Conservation (phyloP, 2,888 invertebrate species). For the Syrista parreyssii region DNA sequence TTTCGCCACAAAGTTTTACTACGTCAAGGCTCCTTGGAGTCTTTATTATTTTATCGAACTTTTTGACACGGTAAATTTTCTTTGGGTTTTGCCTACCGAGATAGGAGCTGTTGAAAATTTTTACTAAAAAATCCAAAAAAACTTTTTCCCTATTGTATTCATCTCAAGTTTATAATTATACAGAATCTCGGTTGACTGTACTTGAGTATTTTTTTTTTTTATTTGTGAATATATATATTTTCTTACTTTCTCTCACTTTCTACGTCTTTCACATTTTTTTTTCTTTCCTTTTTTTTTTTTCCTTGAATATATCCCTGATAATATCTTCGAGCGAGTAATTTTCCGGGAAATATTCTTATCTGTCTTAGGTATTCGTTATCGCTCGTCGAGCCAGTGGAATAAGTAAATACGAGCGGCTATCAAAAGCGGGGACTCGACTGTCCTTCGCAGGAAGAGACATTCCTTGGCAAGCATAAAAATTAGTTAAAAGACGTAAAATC, state of each 20-base stretch:
- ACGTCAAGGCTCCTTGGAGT: not conserved
- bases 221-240: not conserved
- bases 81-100: not conserved
- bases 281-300: conserved; percentile 1
- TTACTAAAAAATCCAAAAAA: not conserved
- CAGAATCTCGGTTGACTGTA: not conserved
- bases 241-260: not conserved
- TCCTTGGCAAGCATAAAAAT: not conserved
- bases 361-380: conserved; percentile 9
- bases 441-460: conserved; percentile 1
- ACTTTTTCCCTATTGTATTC: not conserved
- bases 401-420: conserved; percentile 11
- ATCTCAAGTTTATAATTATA: not conserved
- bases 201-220: not conserved
- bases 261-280: conserved; percentile 1
- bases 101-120: not conserved
- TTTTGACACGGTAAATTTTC: not conserved
- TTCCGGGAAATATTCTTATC: conserved; percentile 31
- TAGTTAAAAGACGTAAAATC: not conserved
- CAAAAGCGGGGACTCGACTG: not conserved
- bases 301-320: conserved; percentile 7
- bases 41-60: not conserved
- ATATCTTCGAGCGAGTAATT: conserved; percentile 17
- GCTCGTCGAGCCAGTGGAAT: conserved; percentile 11
- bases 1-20: not conserved